Base-by-base conservation (phyloP, 2,888 invertebrate species). In the Thumatha senex region DNA sequence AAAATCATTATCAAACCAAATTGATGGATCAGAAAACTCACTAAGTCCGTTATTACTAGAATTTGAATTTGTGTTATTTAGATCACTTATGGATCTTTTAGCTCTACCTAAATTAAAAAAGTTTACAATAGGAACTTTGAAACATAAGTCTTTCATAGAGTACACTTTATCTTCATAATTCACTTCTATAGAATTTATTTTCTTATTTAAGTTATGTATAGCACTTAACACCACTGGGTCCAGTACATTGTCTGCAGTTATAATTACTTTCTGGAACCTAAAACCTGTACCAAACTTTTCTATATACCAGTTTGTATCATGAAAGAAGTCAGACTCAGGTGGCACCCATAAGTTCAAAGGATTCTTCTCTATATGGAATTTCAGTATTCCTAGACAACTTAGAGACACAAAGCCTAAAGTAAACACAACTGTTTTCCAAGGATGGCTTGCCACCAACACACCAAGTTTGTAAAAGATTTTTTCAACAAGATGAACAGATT, bases 311-410 rank as follows among this genome's bases (percentile, higher is more conserved):
- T 95, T 93, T 4, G 96, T 95, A 64, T 96, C 95, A 59, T 83
- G 78, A 36, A 93, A 92, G 74, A 95, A 96, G 54, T 94, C 93
- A 0, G 95, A 95, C 38, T 95, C 92, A 38, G 93, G 93, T 10
- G 96, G 95, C 15, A 96, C 94, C 96, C 96, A 96, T 61, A 96
- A 82, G 70, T 94, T 95, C 69, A 96, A 82, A 0, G 96, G 96
- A 82, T 95, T 94, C 72, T 94, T 95, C 83, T 96, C 96, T 76
- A 94, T 94, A 54, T 93, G 92, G 80, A 96, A 96, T 64, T 91
- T 87, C 18, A 94, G 72, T 45, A 95, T 85, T 33, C 96, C 96
- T 52, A 93, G 74, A 47, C 92, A 85, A 71, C 94, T 94, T 12
- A 94, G 38, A 10, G 92, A 60, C 14, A 95, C 93, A 58, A 94